phyloP scores from a whole-genome alignment of 2,113 vertebrate species.

The Cisticola juncidis region DNA sequence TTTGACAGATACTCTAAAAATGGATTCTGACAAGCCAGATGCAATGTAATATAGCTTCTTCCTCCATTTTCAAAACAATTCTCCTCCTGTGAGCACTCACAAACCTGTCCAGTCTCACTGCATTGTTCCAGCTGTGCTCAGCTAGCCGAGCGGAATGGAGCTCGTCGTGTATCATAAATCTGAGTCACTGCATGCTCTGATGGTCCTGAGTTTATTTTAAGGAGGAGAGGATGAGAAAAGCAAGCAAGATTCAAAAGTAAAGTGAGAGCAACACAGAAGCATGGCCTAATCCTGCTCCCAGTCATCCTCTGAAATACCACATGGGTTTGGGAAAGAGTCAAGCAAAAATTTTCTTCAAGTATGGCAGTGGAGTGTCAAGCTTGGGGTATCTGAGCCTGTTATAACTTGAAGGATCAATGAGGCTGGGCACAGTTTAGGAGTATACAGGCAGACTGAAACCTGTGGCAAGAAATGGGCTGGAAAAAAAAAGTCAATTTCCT shows the following conservation, averaged over 20 bases:
- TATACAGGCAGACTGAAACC: not conserved
- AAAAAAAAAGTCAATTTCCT: not conserved
- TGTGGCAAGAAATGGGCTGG: not conserved
- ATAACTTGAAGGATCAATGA: not conserved
- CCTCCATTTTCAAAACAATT: conserved; percentile 13
- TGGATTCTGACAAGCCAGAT: conserved; percentile 8
- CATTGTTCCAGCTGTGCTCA: conserved; percentile 12
- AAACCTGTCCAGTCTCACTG: not conserved
- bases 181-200: not conserved
- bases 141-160: not conserved
- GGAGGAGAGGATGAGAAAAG: not conserved
- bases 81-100: not conserved
- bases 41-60: not conserved
- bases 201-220: not conserved
- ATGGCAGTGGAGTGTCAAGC: not conserved
- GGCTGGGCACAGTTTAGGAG: not conserved
- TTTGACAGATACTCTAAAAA: conserved; percentile 47
- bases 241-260: not conserved
- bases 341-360: not conserved
- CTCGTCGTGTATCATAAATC: not conserved
- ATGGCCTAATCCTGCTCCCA: not conserved
- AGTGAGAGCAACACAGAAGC: not conserved
- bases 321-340: not conserved
- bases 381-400: not conserved
- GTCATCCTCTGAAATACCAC: not conserved